Evolutionary conservation across 2,113 vertebrate genomes (phyloP), one percentile per base, ranked within the genome.

Genomic region (Crotalus tigris): DNA sequence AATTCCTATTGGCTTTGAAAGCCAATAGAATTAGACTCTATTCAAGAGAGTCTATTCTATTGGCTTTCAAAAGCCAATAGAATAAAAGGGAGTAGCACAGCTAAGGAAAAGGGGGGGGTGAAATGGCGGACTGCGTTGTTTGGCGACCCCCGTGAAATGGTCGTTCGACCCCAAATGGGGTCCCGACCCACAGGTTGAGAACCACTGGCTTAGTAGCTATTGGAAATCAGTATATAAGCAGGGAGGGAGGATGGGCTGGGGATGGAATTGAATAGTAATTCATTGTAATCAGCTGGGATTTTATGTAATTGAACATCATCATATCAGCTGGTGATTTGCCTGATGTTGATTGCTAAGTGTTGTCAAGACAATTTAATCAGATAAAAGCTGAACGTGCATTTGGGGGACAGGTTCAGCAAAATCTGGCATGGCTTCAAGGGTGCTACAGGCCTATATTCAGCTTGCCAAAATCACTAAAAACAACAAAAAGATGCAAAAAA

Each of bases 361-460:
- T 85, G 33, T 86, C 58, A 53, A 75, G 88, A 90, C 75, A 86
- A 93, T 53, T 49, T 93, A 90, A 86, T 53, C 44, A 86, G 69
- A 86, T 85, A 29, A 24, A 61, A 90, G 26, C 89, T 51, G 64
- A 90, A 53, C 44, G 3, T 19, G 54, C 49, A 85, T 89, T 75
- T 92, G 92, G 44, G 92, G 69, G 90, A 46, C 69, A 90, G 49
- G 88, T 88, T 88, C 69, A 51, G 26, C 10, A 55, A 90, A 92
- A 85, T 17, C 58, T 64, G 57, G 33, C 87, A 81, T 89, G 33
- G 86, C 59, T 46, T 23, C 59, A 88, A 88, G 21, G 29, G 23
- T 89, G 64, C n/a, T 53, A 87, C 55, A 69, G 61, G 64, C 12
- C 11, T 69, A 15, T n/a, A 69, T n/a, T 69, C 64, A n/a, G 24